Evolutionary conservation across 2,797 vertebrate species (phyloP).

Genomic region (Notolabrus celidotus): DNA sequence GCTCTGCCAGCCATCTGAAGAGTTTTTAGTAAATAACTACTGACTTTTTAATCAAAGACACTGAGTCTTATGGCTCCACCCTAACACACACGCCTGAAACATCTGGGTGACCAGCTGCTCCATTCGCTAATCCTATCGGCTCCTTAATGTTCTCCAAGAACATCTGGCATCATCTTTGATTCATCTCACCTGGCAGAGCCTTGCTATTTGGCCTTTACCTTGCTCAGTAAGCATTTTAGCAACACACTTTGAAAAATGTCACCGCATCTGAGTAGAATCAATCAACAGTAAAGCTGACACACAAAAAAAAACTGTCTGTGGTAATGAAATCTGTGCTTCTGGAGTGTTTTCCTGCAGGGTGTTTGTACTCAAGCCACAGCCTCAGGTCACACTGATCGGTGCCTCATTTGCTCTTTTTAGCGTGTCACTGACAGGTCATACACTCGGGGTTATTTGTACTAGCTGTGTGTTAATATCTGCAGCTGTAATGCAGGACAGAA

Average conservation of each 20-base stretch:
- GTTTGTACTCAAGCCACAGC: slow-evolving; percentile 56
- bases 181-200: slow-evolving; percentile 69
- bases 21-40: slow-evolving; percentile 78
- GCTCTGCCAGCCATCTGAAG: slow-evolving; percentile 61
- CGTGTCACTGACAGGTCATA: slow-evolving; percentile 57
- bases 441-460: slow-evolving; percentile 54
- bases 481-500: slow-evolving; percentile 53
- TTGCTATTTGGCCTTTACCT: slow-evolving; percentile 64
- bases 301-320: neutral
- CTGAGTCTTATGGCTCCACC: slow-evolving; percentile 68
- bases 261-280: slow-evolving; percentile 17
- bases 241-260: slow-evolving; percentile 49
- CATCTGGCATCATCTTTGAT: slow-evolving; percentile 77
- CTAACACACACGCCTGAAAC: slow-evolving; percentile 68
- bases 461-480: slow-evolving; percentile 67
- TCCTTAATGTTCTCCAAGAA: slow-evolving; percentile 70
- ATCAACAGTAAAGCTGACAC: slow-evolving; percentile 35
- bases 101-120: slow-evolving; percentile 77
- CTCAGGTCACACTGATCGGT: slow-evolving; percentile 51
- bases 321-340: slow-evolving; percentile 36
- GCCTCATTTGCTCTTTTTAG: slow-evolving; percentile 68
- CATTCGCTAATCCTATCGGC: slow-evolving; percentile 70
- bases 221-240: slow-evolving; percentile 62
- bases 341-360: slow-evolving; percentile 34
- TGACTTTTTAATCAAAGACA: slow-evolving; percentile 82